Evolutionary conservation across 2,888 invertebrate genomes (phyloP).

Genomic region (Podabrus alpinus): DNA sequence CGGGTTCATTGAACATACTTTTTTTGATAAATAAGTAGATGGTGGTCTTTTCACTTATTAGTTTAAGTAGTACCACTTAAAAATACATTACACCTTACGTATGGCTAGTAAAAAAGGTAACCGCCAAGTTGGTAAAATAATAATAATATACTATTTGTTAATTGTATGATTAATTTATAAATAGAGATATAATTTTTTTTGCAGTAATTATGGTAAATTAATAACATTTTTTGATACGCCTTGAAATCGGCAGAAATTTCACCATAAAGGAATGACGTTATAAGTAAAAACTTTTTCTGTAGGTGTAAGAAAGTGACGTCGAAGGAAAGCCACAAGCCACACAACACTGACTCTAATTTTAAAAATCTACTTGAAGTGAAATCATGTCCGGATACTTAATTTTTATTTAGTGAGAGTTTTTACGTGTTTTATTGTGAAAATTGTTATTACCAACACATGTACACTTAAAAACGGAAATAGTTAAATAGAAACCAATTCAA

Average conservation of each 20-base stretch:
- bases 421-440: background rate
- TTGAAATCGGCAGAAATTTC: background rate
- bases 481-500: background rate
- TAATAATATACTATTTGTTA: background rate
- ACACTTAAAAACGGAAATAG: background rate
- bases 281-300: background rate
- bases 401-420: background rate
- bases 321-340: background rate
- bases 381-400: background rate
- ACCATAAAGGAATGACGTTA: background rate
- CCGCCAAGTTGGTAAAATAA: background rate
- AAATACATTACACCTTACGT: background rate
- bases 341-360: background rate
- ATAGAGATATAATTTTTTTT: background rate
- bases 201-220: background rate
- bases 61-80: background rate
- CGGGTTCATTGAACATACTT: background rate
- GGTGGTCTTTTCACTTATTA: background rate
- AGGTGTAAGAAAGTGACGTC: background rate
- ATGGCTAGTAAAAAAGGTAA: background rate
- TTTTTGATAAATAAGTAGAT: background rate
- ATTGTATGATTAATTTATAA: background rate
- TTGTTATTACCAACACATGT: background rate
- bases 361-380: background rate
- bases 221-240: background rate